Conservation (phyloP, 2,797 vertebrate genomes). For the Champsocephalus gunnari region DNA sequence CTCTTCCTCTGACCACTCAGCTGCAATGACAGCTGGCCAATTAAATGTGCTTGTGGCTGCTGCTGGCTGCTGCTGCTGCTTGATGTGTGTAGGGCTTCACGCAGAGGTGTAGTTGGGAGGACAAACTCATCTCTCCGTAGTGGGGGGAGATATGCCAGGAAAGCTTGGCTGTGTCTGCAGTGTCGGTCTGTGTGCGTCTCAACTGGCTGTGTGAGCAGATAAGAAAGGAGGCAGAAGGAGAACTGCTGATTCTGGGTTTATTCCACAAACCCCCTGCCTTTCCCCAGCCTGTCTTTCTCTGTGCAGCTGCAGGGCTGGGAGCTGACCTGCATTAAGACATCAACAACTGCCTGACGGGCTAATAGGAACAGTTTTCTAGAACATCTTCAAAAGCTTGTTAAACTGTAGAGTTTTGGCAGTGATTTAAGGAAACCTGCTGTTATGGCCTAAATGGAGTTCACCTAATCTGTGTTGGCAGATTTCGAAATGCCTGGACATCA, state of each 20-base stretch:
- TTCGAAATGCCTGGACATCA: conserved; percentile 67
- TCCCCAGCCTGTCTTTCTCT: conserved; percentile 51
- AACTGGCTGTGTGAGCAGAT: conserved; percentile 81
- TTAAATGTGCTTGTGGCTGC: conserved; percentile 69
- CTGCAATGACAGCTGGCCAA: conserved; percentile 77
- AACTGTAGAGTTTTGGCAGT: conserved; percentile 77
- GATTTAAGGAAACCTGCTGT: conserved; percentile 82
- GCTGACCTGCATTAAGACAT: conserved; percentile 84
- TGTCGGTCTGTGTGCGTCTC: conserved; percentile 65
- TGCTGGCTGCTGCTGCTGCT: conserved; percentile 60
- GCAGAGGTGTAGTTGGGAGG: conserved; percentile 76
- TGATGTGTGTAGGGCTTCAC: conserved; percentile 73
- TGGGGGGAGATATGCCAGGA: conserved; percentile 69
- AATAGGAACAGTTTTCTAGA: conserved; percentile 73
- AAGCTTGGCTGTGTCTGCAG: conserved; percentile 77
- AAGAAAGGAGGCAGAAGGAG: conserved; percentile 72
- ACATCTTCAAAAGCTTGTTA: conserved; percentile 81
- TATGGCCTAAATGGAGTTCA: conserved; percentile 79
- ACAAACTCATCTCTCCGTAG: conserved; percentile 72
- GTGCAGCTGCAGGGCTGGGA: conserved; percentile 78
- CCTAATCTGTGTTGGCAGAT: conserved; percentile 81
- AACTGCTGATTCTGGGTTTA: conserved; percentile 77
- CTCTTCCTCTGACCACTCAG: conserved; percentile 70
- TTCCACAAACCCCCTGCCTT: conserved; percentile 32
- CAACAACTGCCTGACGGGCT: conserved; percentile 75